Base-by-base conservation (phyloP, 2,797 vertebrate genomes). In the Sandelia bainsii region DNA sequence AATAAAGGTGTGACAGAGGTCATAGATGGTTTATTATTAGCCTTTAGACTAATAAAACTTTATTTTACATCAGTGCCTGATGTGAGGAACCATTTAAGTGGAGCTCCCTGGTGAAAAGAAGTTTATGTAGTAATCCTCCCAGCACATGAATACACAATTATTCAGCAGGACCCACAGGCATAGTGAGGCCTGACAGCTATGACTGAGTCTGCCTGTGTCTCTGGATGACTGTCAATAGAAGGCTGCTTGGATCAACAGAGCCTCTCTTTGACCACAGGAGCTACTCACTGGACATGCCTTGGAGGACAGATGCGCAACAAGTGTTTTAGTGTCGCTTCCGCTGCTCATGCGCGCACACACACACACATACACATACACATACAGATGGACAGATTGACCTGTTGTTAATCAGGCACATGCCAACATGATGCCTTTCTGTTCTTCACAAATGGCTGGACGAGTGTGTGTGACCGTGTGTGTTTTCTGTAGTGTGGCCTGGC, bases 371-470 rank as follows among this genome's bases (percentile, higher is more conserved):
- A 32, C 29, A 32, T 5, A 32, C 6, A 32, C 5, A 32, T 5
- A 54, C 44, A 71, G 23, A 89, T 90, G 90, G 92, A 82, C 94
- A 96, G 93, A 95, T 94, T 95, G 94, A 93, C 88, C 87, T 72
- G 76, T 90, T 91, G 88, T 83, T 92, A 94, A 93, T 95, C 94
- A 93, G 95, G 94, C 93, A 88, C 90, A 90, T 86, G 93, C 92
- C 93, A 91, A 93, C 91, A 93, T 92, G 93, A 93, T 91, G 81
- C 92, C 90, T 81, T 92, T 94, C 91, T 93, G 90, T 92, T 92
- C 86, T 90, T 90, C 91, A 93, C 90, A 78, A 83, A 87, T 90
- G 86, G 90, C 85, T 87, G 86, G 79, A 83, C 89, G 86, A 0
- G 20, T 34, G 52, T 71, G 73, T 67, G 72, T 19, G 72, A 65